Conservation (phyloP, 2,888 invertebrate species). For the Mycogona germanica region DNA sequence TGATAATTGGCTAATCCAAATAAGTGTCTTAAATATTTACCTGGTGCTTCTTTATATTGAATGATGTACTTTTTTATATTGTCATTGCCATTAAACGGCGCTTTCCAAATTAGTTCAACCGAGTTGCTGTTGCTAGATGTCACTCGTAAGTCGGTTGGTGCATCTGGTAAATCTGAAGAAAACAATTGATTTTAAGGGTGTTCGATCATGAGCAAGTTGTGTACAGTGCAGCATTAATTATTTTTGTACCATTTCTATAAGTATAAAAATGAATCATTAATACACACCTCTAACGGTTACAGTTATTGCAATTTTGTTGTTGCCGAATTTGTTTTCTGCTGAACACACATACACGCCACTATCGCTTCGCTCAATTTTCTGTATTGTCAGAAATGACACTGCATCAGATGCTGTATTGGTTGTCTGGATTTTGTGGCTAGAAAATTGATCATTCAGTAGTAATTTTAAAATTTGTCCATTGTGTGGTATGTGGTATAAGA, state of each 20-base stretch:
- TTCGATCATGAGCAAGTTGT: too few relatives aligned
- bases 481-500: too few relatives aligned
- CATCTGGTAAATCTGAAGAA: slow-evolving; percentile 33
- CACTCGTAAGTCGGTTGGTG: slow-evolving; percentile 30
- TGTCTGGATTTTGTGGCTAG: background rate
- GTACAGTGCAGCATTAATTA: background rate
- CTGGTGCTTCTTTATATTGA: slow-evolving; percentile 29
- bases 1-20: too few relatives aligned
- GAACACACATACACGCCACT: slow-evolving; percentile 14
- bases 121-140: slow-evolving; percentile 29
- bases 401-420: background rate
- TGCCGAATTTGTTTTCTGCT: slow-evolving; percentile 16
- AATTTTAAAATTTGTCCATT: background rate
- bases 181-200: too few relatives aligned
- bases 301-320: slow-evolving; percentile 10
- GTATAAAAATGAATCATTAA: too few relatives aligned
- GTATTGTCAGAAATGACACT: slow-evolving; percentile 11
- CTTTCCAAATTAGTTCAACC: slow-evolving; percentile 31
- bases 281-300: slow-evolving; percentile 19
- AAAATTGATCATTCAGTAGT: background rate
- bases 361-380: slow-evolving; percentile 17
- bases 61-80: slow-evolving; percentile 31
- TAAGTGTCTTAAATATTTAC: too few relatives aligned
- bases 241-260: too few relatives aligned
- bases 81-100: slow-evolving; percentile 31